Conservation (phyloP, 2,797 vertebrate genomes). For the Hydrophis major region DNA sequence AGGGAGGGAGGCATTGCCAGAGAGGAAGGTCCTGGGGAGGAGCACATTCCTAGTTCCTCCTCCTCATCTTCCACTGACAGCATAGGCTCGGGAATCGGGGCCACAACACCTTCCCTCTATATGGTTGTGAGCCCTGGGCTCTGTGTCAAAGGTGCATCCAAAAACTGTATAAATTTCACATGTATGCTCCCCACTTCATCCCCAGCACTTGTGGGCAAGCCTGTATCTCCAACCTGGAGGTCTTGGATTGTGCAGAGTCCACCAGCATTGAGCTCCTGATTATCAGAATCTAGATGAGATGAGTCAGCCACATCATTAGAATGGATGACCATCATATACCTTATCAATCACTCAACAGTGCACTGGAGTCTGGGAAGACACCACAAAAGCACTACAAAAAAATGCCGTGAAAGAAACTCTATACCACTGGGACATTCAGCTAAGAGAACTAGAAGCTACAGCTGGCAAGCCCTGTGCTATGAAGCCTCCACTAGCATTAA, state of each 20-base stretch:
- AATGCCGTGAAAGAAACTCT: not conserved
- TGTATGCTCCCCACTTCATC: not conserved
- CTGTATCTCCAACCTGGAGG: not conserved
- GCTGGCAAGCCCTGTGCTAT: not conserved
- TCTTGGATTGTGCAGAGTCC: not conserved
- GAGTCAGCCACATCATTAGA: not conserved
- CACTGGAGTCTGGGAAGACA: not conserved
- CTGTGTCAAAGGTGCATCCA: not conserved
- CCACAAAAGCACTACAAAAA: not conserved
- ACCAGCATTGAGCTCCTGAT: not conserved
- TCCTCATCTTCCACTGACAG: no score
- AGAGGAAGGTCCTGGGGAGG: no score
- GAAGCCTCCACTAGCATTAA: not conserved
- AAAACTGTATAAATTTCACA: not conserved
- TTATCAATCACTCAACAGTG: not conserved
- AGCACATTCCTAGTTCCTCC: no score
- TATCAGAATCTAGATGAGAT: not conserved
- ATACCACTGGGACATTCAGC: not conserved
- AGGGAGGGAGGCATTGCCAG: no score
- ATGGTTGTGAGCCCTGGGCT: not conserved
- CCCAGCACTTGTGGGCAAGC: not conserved
- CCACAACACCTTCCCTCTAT: not conserved
- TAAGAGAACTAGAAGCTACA: not conserved
- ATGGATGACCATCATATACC: not conserved
- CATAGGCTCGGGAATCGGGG: no score